Conservation (phyloP, 2,113 vertebrate genomes). For the Danionella cerebrum region DNA sequence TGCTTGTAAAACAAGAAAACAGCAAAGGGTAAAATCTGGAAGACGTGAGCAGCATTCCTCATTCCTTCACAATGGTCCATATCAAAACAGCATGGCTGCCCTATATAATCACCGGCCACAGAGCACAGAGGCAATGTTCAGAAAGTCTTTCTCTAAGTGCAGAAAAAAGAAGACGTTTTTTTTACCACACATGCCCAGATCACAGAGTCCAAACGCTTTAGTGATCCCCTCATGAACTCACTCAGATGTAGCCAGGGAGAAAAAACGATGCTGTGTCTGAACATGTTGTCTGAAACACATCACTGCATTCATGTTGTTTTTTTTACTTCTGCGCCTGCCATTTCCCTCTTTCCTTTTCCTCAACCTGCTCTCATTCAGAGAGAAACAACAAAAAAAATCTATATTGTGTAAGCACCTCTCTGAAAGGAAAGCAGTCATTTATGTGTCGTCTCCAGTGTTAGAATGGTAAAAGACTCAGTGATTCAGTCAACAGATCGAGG, state of each 20-base stretch:
- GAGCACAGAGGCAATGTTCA: not conserved
- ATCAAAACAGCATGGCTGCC: not conserved
- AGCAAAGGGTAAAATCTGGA: not conserved
- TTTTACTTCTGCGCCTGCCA: constrained; percentile 3
- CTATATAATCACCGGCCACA: constrained; percentile 11
- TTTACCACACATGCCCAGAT: not conserved
- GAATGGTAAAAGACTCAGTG: not conserved
- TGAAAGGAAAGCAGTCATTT: not conserved
- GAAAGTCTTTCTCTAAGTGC: not conserved
- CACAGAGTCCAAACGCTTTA: not conserved
- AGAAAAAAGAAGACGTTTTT: too few relatives aligned
- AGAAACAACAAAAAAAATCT: not conserved
- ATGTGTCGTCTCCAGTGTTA: not conserved
- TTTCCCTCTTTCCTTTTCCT: constrained; percentile 2
- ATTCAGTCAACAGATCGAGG: too few relatives aligned
- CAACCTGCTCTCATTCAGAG: not conserved
- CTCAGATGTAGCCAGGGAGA: constrained; percentile 11
- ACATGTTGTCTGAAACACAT: constrained; percentile 20
- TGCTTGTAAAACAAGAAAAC: not conserved
- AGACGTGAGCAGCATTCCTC: not conserved
- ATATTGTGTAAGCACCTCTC: not conserved
- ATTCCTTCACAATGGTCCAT: not conserved
- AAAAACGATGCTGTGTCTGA: constrained; percentile 22
- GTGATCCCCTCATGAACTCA: constrained; percentile 1
- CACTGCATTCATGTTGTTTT: constrained; percentile 12